These are phyloP conservation scores for Dendrolimus pini DNA, from an alignment of 2,888 invertebrate genomes.

Conservation along the genomic window DNA sequence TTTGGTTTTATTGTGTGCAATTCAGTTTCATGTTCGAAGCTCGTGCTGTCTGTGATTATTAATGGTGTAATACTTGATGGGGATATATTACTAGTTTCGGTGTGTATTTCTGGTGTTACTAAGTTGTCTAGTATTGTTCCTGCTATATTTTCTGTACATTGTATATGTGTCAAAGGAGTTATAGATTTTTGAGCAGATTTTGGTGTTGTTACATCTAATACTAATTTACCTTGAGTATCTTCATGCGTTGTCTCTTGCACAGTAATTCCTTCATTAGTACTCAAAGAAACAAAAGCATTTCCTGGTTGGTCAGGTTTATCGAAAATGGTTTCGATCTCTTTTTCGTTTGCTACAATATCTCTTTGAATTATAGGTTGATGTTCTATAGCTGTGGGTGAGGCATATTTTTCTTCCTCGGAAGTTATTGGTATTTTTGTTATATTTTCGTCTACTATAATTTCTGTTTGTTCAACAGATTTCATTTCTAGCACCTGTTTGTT, in stretches of 20 bases:
- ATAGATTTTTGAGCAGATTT: slow-evolving; percentile 40
- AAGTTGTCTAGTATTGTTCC: slow-evolving; percentile 42
- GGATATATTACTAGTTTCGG: slow-evolving; percentile 37
- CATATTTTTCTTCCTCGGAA: slow-evolving; percentile 22
- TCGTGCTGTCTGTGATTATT: slow-evolving; percentile 49
- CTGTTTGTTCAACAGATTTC: slow-evolving; percentile 22
- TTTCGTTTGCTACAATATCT: slow-evolving; percentile 42
- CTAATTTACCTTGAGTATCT: slow-evolving; percentile 35
- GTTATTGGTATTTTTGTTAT: slow-evolving; percentile 18
- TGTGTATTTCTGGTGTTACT: slow-evolving; percentile 26
- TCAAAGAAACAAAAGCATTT: slow-evolving; percentile 36
- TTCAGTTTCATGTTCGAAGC: slow-evolving; percentile 53
- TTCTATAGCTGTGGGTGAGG: slow-evolving; percentile 30
- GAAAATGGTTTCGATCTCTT: slow-evolving; percentile 32
- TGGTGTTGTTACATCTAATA: slow-evolving; percentile 28
- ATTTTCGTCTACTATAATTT: slow-evolving; percentile 35
- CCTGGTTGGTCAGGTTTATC: slow-evolving; percentile 22
- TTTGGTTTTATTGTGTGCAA: slow-evolving; percentile 37
- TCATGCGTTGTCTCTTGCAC: slow-evolving; percentile 55
- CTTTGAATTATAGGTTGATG: slow-evolving; percentile 38
- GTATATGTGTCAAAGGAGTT: slow-evolving; percentile 49
- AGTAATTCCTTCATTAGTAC: slow-evolving; percentile 40
- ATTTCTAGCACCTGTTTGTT: slow-evolving; percentile 15
- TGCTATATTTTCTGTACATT: slow-evolving; percentile 52
- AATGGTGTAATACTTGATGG: slow-evolving; percentile 47